Evolutionary conservation across 2,888 invertebrate species (phyloP), one percentile per base, ranked within the genome.

Genomic region (Latrodectus elegans): DNA sequence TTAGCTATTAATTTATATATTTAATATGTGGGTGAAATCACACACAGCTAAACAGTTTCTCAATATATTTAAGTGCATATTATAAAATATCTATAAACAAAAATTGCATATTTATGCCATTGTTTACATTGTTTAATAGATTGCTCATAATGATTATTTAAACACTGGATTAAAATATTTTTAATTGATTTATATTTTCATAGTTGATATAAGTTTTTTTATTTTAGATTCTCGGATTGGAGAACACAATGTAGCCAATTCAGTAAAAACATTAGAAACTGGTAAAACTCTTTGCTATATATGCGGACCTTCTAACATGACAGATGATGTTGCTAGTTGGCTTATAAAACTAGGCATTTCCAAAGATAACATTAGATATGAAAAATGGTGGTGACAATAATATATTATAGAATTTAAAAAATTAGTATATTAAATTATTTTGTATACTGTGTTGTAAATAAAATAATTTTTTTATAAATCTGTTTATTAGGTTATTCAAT

Each of bases 291-390:
- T 89, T 22, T 89, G 89, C 49, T 91, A 89, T 78, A 82, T 91
- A 17, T 91, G 91, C 89, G 91, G 91, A 15, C 91, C 91, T 6
- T 90, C 90, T 26, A 88, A 89, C 1, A 90, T 91, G 90, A 91
- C 90, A 17, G 85, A 89, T 74, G 78, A 89, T 22, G 84, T 90
- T 6, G 89, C 83, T 22, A 79, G 82, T 11, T 79, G 76, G 26
- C 84, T 90, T 15, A 17, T n/a, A n/a, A 38, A 73, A 75, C 49
- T 90, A 51, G 89, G 90, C 8, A 83, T 91, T 91, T 71, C 79
- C 49, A 79, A 89, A 52, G 80, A 89, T 22, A 53, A 74, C 49
- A 80, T 88, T 22, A 75, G 78, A 67, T 88, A 80, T 76, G 88
- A 88, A 72, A 88, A 88, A 82, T 88, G 88, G 88, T 88, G 88